Conservation (phyloP, 2,888 invertebrate species). For the Morpho helenor region DNA sequence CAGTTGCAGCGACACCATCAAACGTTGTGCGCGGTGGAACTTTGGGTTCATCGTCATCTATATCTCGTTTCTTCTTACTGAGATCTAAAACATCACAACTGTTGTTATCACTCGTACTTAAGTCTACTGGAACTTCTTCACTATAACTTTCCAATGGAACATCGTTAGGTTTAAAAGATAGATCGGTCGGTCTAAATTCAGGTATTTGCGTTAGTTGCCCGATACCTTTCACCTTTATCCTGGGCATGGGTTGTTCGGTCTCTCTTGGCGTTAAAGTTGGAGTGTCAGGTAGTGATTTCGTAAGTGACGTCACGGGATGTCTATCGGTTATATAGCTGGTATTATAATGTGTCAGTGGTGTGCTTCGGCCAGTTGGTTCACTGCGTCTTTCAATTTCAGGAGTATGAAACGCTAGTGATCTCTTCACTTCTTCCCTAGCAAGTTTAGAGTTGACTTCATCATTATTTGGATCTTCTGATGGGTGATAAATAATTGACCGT, state of each 20-base stretch:
- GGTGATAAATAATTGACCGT: constrained; percentile 91
- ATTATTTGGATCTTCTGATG: constrained; percentile 90
- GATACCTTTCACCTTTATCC: constrained; percentile 82
- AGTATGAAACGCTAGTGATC: constrained; percentile 76
- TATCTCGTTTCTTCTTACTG: constrained; percentile 84
- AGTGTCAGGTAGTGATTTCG: constrained; percentile 58
- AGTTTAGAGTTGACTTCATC: constrained; percentile 82
- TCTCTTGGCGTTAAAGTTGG: constrained; percentile 56
- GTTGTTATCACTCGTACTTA: constrained; percentile 80
- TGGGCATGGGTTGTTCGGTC: constrained; percentile 56
- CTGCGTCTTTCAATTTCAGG: constrained; percentile 70
- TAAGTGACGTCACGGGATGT: constrained; percentile 61
- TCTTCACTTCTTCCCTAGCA: constrained; percentile 75
- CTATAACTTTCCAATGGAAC: constrained; percentile 58
- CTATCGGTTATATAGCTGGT: constrained; percentile 68
- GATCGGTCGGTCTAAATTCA: constrained; percentile 62
- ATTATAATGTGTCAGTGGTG: constrained; percentile 66
- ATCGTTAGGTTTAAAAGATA: constrained; percentile 53
- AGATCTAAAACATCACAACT: constrained; percentile 87
- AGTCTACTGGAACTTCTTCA: constrained; percentile 82
- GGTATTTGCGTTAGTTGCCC: constrained; percentile 80
- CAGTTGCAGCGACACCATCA: constrained; percentile 62
- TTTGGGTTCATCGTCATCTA: constrained; percentile 57
- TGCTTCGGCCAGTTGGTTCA: constrained; percentile 60
- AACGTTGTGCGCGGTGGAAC: constrained; percentile 65